Percentiles rank a stretch among this genome's conserved stretches.
These are phyloP conservation scores for Macrophya annulata DNA, from an alignment of 2,888 invertebrate genomes.

Conservation along the genomic window DNA sequence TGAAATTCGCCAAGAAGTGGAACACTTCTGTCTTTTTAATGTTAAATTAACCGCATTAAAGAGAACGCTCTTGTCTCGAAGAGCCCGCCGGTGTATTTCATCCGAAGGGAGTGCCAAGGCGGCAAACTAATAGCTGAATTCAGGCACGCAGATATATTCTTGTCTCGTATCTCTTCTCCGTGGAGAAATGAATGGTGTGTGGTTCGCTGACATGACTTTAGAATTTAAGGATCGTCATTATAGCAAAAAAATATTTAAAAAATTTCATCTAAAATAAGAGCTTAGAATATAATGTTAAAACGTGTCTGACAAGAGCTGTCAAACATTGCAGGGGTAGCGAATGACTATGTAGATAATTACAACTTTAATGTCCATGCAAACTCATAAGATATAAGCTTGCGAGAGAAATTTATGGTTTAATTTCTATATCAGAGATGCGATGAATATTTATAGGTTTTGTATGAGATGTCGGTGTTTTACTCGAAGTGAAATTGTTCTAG, in stretches of 20 bases:
- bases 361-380: not conserved
- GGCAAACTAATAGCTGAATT: constrained; percentile 44
- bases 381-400: not conserved
- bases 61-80: constrained; percentile 14
- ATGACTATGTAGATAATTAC: not conserved
- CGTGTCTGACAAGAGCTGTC: constrained; percentile 9
- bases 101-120: constrained; percentile 47
- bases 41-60: constrained; percentile 52
- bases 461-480: not conserved
- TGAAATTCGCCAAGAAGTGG: constrained; percentile 29
- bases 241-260: constrained; percentile 11
- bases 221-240: constrained; percentile 38
- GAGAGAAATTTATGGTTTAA: not conserved
- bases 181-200: constrained; percentile 36
- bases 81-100: constrained; percentile 49
- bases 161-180: constrained; percentile 45
- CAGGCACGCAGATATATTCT: constrained; percentile 46
- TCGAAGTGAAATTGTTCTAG: not conserved
- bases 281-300: not conserved
- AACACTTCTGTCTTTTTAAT: constrained; percentile 45
- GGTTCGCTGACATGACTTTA: constrained; percentile 11
- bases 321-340: not conserved
- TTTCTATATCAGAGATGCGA: constrained; percentile 5
- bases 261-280: not conserved
- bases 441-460: constrained; percentile 12